These are phyloP conservation scores for Reinhardtius hippoglossoides DNA, from an alignment of 2,113 vertebrate species.

Conservation along the genomic window DNA sequence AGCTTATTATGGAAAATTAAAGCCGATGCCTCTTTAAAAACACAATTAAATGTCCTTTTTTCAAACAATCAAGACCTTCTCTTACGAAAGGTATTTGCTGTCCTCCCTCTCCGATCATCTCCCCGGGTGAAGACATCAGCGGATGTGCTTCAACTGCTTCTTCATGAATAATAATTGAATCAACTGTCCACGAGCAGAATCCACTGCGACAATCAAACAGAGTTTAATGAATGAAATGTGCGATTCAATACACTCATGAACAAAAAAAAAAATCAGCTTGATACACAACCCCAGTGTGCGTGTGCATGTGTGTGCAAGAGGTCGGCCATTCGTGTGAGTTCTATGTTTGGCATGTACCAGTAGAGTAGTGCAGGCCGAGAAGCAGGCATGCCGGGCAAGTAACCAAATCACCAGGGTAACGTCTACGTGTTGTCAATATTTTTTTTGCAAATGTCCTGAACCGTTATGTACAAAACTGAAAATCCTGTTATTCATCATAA, in stretches of 20 bases:
- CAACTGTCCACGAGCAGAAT: conserved; percentile 10
- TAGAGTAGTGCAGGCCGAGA: conserved; percentile 22
- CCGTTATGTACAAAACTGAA: conserved; percentile 37
- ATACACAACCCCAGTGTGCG: conserved; percentile 52
- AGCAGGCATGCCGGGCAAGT: conserved; percentile 52
- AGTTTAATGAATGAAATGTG: conserved; percentile 71
- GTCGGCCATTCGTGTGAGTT: conserved; percentile 18
- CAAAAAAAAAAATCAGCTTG: conserved; percentile 26
- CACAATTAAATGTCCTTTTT: too few species aligned
- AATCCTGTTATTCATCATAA: background rate
- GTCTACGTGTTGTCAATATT: conserved; percentile 18
- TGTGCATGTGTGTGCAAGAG: conserved; percentile 20
- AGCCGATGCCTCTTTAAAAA: too few species aligned
- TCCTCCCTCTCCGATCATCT: background rate
- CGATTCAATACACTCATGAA: conserved; percentile 64
- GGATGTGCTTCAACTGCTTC: conserved; percentile 78
- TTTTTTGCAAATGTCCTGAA: conserved; percentile 25
- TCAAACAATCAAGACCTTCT: too few species aligned
- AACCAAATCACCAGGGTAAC: conserved; percentile 35
- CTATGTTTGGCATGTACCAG: conserved; percentile 24
- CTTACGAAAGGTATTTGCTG: background rate
- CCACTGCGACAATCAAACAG: conserved; percentile 64
- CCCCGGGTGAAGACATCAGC: conserved; percentile 91
- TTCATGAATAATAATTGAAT: conserved; percentile 13
- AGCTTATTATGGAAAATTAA: too few species aligned